Evolutionary conservation across 1,140 invertebrate species (phyloP).

Genomic region (Apocrypta bakeri): DNA sequence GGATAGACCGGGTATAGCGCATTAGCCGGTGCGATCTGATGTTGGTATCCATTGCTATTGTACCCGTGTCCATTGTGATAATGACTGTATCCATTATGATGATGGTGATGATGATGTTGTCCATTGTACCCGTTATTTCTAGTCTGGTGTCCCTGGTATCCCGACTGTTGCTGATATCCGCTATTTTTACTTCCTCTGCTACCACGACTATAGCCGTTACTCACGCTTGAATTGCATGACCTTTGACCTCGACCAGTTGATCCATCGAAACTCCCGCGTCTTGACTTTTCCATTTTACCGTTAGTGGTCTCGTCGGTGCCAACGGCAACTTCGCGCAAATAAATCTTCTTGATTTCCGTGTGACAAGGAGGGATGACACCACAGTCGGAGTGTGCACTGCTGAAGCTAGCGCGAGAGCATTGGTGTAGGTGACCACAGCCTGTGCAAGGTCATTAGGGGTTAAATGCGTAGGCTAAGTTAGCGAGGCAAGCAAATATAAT

Average conservation of each 20-base stretch:
- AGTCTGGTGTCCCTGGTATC: neutral
- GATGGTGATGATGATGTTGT: constrained; percentile 5
- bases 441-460: constrained; percentile 31
- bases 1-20: neutral
- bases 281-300: neutral
- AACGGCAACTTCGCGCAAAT: constrained; percentile 69
- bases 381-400: constrained; percentile 49
- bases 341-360: constrained; percentile 68
- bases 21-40: neutral
- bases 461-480: neutral
- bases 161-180: constrained; percentile 11
- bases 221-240: constrained; percentile 2
- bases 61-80: neutral
- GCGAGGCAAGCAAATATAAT: no score
- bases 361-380: constrained; percentile 42
- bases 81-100: neutral
- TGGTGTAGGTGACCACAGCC: constrained; percentile 43
- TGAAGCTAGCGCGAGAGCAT: constrained; percentile 37
- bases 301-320: constrained; percentile 62
- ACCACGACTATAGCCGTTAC: constrained; percentile 3
- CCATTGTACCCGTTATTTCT: constrained; percentile 33
- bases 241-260: neutral
- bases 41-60: neutral
- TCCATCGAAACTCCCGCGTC: constrained; percentile 15
- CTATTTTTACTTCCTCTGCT: constrained; percentile 6